Evolutionary conservation across 2,888 invertebrate genomes (phyloP).

Genomic region (Acleris sparsana): DNA sequence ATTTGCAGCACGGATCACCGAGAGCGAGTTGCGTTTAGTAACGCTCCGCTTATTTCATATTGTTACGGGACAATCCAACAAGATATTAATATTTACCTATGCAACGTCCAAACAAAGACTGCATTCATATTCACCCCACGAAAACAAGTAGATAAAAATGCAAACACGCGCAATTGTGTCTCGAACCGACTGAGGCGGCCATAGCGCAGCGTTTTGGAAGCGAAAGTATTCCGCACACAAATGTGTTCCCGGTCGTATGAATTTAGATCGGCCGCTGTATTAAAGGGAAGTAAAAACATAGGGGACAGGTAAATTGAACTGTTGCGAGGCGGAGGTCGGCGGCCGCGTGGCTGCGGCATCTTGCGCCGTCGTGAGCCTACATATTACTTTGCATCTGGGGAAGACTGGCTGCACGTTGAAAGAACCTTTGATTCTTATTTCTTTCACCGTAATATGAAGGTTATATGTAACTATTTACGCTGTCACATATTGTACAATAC

Average conservation of each 20-base stretch:
- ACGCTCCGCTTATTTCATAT: conserved; percentile 46
- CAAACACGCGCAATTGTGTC: conserved; percentile 80
- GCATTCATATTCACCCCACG: conserved; percentile 79
- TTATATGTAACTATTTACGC: no score
- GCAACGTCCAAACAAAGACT: conserved; percentile 71
- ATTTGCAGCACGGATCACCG: conserved; percentile 4
- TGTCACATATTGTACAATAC: no score
- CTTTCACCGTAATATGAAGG: no score
- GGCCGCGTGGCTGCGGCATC: conserved; percentile 41
- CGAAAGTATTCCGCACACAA: conserved; percentile 71
- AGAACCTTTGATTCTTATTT: background rate
- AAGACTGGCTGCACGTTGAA: background rate
- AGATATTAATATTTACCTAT: conserved; percentile 74
- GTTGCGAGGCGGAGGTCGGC: conserved; percentile 38
- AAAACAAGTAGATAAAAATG: conserved; percentile 82
- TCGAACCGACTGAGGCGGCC: conserved; percentile 69
- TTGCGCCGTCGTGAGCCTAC: conserved; percentile 29
- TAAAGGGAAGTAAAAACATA: conserved; percentile 64
- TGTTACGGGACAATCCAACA: conserved; percentile 58
- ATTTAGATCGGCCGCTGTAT: conserved; percentile 75
- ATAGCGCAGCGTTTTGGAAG: conserved; percentile 48
- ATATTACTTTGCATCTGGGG: background rate
- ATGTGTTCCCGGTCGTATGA: conserved; percentile 78
- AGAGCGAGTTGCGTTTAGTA: conserved; percentile 10
- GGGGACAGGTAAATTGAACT: conserved; percentile 46